Evolutionary conservation across 2,797 vertebrate species (phyloP).

Genomic region (Pogoniulus pusillus): DNA sequence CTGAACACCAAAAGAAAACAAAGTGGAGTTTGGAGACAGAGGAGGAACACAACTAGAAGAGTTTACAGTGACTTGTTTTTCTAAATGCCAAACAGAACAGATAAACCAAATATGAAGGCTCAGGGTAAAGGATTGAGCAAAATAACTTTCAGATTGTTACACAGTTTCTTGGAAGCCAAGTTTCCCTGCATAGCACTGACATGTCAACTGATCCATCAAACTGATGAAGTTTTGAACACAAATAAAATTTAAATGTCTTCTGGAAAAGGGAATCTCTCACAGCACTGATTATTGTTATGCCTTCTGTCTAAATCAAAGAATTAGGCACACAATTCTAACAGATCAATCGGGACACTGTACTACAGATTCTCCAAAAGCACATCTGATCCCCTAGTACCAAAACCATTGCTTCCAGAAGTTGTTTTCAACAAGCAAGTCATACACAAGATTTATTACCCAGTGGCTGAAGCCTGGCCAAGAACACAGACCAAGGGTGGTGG

Average conservation of each 20-base stretch:
- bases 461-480: not conserved
- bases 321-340: not conserved
- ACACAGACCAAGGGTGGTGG: not conserved
- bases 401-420: not conserved
- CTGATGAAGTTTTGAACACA: not conserved
- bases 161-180: not conserved
- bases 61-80: not conserved
- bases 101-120: not conserved
- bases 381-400: not conserved
- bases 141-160: not conserved
- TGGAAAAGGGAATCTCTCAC: not conserved
- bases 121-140: conserved; percentile 4
- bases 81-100: not conserved
- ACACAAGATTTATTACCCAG: conserved; percentile 11
- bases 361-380: not conserved
- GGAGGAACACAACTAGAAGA: not conserved
- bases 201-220: not conserved
- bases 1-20: not conserved
- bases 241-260: not conserved
- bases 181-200: not conserved
- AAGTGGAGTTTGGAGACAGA: not conserved
- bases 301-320: not conserved
- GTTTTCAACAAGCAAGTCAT: not conserved
- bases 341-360: not conserved
- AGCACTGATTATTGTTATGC: not conserved